These are phyloP conservation scores for Rallus limicola DNA, from an alignment of 2,113 vertebrate species.

Conservation along the genomic window DNA sequence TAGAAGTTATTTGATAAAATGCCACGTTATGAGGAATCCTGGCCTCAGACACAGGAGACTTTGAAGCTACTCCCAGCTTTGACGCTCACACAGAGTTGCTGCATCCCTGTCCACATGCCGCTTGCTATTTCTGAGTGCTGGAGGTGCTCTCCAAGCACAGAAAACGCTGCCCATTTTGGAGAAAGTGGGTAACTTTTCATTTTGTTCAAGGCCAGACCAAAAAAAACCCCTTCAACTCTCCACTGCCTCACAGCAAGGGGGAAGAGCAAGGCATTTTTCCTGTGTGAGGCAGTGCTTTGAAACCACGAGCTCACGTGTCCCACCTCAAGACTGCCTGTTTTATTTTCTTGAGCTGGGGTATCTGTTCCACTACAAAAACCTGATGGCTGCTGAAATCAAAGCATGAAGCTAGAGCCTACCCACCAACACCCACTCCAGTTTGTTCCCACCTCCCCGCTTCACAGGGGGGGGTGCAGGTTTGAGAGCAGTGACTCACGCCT, in stretches of 20 bases:
- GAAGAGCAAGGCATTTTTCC: neutral
- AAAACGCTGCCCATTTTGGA: neutral
- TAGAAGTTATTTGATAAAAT: neutral
- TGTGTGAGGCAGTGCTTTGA: neutral
- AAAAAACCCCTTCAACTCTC: neutral
- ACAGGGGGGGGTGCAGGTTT: neutral
- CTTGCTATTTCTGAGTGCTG: neutral
- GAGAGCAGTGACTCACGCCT: neutral
- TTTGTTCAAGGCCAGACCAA: neutral
- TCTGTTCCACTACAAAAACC: neutral
- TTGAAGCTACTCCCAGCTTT: neutral
- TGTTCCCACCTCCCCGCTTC: neutral
- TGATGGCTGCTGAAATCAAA: neutral
- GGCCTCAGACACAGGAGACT: neutral
- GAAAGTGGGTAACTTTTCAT: neutral
- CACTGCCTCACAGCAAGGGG: neutral
- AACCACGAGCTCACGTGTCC: neutral
- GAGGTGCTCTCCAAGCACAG: neutral
- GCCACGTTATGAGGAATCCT: neutral
- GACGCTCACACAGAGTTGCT: neutral
- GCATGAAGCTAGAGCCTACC: neutral
- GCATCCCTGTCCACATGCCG: fast-evolving
- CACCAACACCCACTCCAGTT: neutral
- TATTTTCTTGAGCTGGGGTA: neutral
- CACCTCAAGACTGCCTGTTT: neutral